A percentile compares a stretch with the other conserved stretches of the same genome.
These are phyloP conservation scores for Saxicola maurus DNA, from an alignment of 2,797 vertebrate species.

Conservation along the genomic window DNA sequence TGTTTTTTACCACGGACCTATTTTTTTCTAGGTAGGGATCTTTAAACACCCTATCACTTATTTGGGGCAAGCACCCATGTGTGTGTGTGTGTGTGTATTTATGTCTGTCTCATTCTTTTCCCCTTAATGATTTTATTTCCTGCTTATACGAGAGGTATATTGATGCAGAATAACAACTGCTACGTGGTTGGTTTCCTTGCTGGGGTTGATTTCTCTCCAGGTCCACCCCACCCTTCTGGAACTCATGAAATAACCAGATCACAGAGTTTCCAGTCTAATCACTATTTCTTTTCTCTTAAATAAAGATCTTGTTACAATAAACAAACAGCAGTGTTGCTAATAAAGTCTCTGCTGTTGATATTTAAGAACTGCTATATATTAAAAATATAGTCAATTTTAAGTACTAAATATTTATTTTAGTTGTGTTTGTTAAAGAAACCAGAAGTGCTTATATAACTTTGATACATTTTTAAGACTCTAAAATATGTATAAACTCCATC, in stretches of 20 bases:
- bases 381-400: neutral
- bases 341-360: neutral
- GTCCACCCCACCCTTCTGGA: neutral
- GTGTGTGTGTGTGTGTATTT: neutral
- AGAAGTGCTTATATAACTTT: neutral
- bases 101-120: neutral
- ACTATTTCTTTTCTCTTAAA: slow-evolving; percentile 9
- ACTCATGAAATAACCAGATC: slow-evolving; percentile 10
- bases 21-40: neutral
- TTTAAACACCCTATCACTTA: neutral
- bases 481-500: slow-evolving; percentile 87
- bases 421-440: slow-evolving; percentile 34
- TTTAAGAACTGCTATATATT: neutral
- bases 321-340: neutral
- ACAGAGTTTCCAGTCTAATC: slow-evolving; percentile 19
- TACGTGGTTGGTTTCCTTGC: neutral
- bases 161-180: neutral
- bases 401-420: neutral
- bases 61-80: neutral
- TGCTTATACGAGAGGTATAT: neutral
- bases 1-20: neutral
- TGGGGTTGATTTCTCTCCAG: neutral
- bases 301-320: slow-evolving; percentile 5
- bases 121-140: neutral
- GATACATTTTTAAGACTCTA: neutral